Percentiles rank a stretch among this genome's conserved stretches.
Evolutionary conservation across 2,888 invertebrate species (phyloP).

Genomic region (Lasioglossum marginatum): DNA sequence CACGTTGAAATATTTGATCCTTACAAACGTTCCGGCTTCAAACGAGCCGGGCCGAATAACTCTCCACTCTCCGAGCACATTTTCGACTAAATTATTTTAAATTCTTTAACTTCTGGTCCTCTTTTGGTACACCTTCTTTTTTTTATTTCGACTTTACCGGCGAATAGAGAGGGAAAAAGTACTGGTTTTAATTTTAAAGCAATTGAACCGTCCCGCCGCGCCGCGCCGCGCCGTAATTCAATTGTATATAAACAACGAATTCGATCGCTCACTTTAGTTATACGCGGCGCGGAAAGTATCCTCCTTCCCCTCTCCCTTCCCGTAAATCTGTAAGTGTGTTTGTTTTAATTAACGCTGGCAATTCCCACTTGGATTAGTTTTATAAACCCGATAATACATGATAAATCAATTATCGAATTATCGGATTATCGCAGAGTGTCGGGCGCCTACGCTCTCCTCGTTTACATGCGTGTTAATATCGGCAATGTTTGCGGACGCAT

Average conservation of each 20-base stretch:
- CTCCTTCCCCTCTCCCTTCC: not conserved
- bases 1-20: not conserved
- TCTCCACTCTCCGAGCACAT: not conserved
- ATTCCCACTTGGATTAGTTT: conserved; percentile 72
- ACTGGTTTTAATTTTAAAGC: not conserved
- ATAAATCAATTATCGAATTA: conserved; percentile 83
- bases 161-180: not conserved
- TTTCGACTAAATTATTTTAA: not conserved
- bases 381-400: conserved; percentile 74
- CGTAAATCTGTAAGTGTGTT: conserved; percentile 66
- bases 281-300: conserved; percentile 39
- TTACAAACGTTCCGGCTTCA: not conserved
- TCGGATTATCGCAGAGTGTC: conserved; percentile 76
- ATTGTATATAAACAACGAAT: conserved; percentile 31
- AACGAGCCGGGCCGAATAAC: not conserved
- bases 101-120: not conserved
- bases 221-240: conserved; percentile 16
- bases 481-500: conserved; percentile 71
- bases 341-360: conserved; percentile 73
- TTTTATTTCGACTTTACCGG: not conserved
- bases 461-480: conserved; percentile 73
- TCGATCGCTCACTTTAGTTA: conserved; percentile 34
- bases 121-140: not conserved
- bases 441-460: conserved; percentile 61
- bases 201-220: not conserved